Conservation (phyloP, 2,113 vertebrate species). For the Grammomys dolichurus region DNA sequence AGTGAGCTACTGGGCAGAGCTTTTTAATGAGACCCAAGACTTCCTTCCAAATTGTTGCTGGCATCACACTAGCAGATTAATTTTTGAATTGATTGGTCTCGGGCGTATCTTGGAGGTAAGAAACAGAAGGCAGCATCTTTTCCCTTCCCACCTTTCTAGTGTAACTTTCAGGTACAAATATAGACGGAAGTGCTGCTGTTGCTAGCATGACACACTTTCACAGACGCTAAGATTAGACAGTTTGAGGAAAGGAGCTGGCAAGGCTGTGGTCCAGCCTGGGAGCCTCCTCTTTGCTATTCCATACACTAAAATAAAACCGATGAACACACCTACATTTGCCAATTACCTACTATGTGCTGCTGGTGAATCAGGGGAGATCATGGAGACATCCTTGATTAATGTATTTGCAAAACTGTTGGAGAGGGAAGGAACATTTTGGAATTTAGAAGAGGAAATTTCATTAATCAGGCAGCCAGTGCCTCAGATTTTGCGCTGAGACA, state of each 20-base stretch:
- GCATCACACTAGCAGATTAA: slow-evolving; percentile 46
- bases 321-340: not conserved
- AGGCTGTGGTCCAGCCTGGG: slow-evolving; percentile 1
- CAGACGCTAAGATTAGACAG: slow-evolving; percentile 81
- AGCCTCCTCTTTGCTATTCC: not conserved
- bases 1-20: slow-evolving; percentile 56
- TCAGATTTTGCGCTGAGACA: not conserved
- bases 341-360: not conserved
- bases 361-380: not conserved
- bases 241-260: slow-evolving; percentile 68
- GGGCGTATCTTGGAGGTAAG: slow-evolving; percentile 37
- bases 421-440: not conserved
- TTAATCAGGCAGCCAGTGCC: not conserved
- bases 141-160: slow-evolving; percentile 84
- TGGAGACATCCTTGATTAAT: not conserved
- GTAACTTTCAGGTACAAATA: slow-evolving; percentile 85
- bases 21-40: slow-evolving; percentile 64
- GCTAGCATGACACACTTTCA: slow-evolving; percentile 82
- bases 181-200: slow-evolving; percentile 86
- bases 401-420: not conserved
- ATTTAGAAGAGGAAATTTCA: not conserved
- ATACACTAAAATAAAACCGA: not conserved
- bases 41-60: slow-evolving; percentile 77
- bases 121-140: slow-evolving; percentile 71
- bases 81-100: slow-evolving; percentile 69